A percentile compares a stretch with the other conserved stretches of the same genome.
Evolutionary conservation across 2,113 vertebrate genomes (phyloP).

Genomic region (Probosciger aterrimus): DNA sequence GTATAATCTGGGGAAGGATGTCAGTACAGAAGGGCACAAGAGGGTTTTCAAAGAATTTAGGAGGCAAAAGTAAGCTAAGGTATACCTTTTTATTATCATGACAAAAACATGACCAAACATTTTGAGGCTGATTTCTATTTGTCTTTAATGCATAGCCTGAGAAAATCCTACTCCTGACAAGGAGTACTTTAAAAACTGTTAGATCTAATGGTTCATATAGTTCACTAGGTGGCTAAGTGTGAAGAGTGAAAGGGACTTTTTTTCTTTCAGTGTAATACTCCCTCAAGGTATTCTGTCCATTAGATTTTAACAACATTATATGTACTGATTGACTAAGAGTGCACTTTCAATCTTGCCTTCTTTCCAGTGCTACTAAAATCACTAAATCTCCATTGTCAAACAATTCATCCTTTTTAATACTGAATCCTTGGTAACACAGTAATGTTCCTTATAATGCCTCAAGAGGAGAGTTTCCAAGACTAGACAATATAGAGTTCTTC

Average conservation of each 20-base stretch:
- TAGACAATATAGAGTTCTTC: not conserved
- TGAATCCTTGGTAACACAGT: not conserved
- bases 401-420: not conserved
- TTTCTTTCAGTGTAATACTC: not conserved
- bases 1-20: not conserved
- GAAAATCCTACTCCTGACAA: not conserved
- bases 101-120: not conserved
- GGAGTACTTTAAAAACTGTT: not conserved
- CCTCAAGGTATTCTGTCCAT: not conserved
- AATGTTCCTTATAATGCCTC: not conserved
- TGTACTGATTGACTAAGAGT: not conserved
- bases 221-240: not conserved
- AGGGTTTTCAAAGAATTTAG: not conserved
- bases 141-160: not conserved
- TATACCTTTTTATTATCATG: not conserved
- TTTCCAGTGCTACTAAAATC: not conserved
- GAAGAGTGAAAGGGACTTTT: not conserved
- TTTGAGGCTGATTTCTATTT: not conserved
- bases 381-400: not conserved
- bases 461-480: not conserved
- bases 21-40: not conserved
- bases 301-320: not conserved
- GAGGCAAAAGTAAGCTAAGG: not conserved
- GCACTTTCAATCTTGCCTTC: not conserved
- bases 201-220: not conserved